A percentile compares a stretch with the other conserved stretches of the same genome.
phyloP scores from a whole-genome alignment of 2,888 invertebrate genomes.

The Brenthis hecate region DNA sequence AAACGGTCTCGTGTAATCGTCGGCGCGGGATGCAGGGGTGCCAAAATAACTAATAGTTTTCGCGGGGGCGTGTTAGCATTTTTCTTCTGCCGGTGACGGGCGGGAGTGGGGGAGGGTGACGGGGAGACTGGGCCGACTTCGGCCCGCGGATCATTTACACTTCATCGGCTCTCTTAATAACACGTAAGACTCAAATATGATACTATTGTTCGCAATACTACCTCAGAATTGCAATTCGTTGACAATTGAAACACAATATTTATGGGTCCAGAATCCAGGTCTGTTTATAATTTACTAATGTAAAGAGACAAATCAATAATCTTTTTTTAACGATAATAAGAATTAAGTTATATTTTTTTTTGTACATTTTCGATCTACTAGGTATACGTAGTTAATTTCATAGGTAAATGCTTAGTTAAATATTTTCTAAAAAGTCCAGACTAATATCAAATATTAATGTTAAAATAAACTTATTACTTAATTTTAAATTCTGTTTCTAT shows the following conservation, averaged over 20 bases:
- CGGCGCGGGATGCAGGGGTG: conserved; percentile 73
- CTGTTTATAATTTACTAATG: too few species aligned
- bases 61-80: conserved; percentile 82
- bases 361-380: too few species aligned
- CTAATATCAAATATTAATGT: not conserved
- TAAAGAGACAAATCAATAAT: too few species aligned
- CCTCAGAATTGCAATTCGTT: conserved; percentile 4
- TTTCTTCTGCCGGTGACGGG: conserved; percentile 81
- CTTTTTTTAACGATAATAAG: too few species aligned
- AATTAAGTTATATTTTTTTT: too few species aligned
- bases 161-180: conserved; percentile 77
- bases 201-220: conserved; percentile 22
- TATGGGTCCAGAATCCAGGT: too few species aligned
- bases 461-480: conserved; percentile 37
- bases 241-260: not conserved
- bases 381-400: too few species aligned
- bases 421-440: not conserved
- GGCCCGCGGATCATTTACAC: conserved; percentile 79
- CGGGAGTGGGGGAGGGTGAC: conserved; percentile 49
- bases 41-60: conserved; percentile 83
- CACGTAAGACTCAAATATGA: conserved; percentile 40
- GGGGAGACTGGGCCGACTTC: conserved; percentile 51
- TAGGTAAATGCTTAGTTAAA: too few species aligned
- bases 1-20: conserved; percentile 58
- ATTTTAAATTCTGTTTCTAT: not conserved